Evolutionary conservation across 1,140 invertebrate genomes (phyloP), one percentile per base, ranked within the genome.

Genomic region (Zelostemma sp.): DNA sequence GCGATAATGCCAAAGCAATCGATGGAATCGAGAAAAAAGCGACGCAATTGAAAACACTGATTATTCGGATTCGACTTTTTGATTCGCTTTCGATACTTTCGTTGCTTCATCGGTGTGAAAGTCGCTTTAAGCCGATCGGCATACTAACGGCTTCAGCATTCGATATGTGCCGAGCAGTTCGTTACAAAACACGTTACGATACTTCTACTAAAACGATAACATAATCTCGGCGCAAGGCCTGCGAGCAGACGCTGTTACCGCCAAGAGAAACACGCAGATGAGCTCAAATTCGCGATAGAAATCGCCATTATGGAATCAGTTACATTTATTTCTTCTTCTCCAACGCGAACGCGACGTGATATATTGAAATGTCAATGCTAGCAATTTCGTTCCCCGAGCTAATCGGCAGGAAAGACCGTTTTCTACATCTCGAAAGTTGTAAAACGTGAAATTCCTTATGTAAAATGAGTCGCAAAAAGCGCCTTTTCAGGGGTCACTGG

Each of bases 131-230:
- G 40, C 40, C 8, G 40, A 41, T 41, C 11, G 40, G n/a, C 50
- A 60, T 56, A 66, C 41, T 49, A 54, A 16, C 21, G 47, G 41
- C 49, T 77, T 70, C n/a, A 66, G 66, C 60, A 71, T 75, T 76
- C 74, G 71, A 47, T 47, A n/a, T 25, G 47, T 63, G 56, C 46
- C 59, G 43, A 63, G 61, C 65, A 50, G 35, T 40, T 59, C 17
- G 62, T 75, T 74, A 75, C 73, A 77, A 79, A 78, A 79, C 60
- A 61, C 54, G 43, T 79, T 79, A 74, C 72, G 71, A 77, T 77
- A 72, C 58, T 59, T 57, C 50, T 62, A 64, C 55, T 66, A 50
- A 64, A 53, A 51, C 58, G 73, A 76, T 78, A 79, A 78, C 73
- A 75, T 70, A 79, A 79, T 77, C 74, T 79, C 59, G 64, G 66